Evolutionary conservation across 2,888 invertebrate species (phyloP), one percentile per base, ranked within the genome.

Genomic region (Pseudanteris insignis): DNA sequence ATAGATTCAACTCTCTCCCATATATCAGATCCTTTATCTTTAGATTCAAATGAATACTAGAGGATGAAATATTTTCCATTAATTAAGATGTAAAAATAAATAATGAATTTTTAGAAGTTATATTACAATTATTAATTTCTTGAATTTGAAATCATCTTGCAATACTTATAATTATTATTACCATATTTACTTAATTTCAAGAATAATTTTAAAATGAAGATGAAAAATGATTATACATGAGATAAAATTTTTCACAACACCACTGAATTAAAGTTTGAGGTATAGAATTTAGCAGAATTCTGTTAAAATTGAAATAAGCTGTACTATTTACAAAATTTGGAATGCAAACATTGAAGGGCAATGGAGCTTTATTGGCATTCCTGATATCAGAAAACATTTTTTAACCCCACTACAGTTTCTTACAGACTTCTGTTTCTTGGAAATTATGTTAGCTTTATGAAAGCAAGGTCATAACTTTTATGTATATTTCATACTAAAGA

Each of bases 271-370:
- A 36, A 3, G 14, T 21, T 12, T 34, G 1, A 1, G 5, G 18
- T 7, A 12, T 18, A 9, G 15, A 34, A 34, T 34, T 6, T 7
- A 8, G 28, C 18, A 3, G 11, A 18, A 18, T 18, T 18, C 5
- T 14, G 21, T 1, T 29, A 4, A 12, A 29, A 12, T 40, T n/a
- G 11, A 2, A 10, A 8, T 13, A 15, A 40, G 21, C 28, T 38
- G 3, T n/a, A 6, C 7, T 48, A 30, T 48, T 48, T 48, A 48
- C 25, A 38, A 48, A 38, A 10, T 25, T 29, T 4, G 2, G 15
- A 33, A 50, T 33, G 32, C 25, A 50, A 38, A 40, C 48, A 50
- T 50, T 50, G 28, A 50, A 50, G 48, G 48, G 25, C 48, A 25
- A 38, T 21, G n/a, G 24, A 26, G 40, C 48, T 50, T 32, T 25